These are phyloP conservation scores for Pissodes strobi DNA, from an alignment of 1,140 invertebrate species.

Conservation along the genomic window DNA sequence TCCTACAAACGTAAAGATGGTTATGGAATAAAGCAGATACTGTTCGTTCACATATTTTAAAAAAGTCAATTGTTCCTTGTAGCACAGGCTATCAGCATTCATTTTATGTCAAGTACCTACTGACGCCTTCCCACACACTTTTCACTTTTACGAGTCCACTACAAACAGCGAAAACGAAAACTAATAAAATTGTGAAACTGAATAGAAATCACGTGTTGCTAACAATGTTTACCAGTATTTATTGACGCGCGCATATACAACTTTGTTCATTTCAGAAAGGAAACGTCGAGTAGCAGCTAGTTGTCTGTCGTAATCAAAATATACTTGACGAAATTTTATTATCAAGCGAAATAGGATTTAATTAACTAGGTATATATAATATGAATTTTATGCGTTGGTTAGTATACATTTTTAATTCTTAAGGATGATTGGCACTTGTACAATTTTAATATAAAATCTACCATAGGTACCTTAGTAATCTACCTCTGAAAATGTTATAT, in stretches of 20 bases:
- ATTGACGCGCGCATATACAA: conserved; percentile 8
- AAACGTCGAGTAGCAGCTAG: background rate
- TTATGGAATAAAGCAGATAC: conserved; percentile 35
- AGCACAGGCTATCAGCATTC: conserved; percentile 14
- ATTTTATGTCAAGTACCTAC: background rate
- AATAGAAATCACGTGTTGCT: background rate
- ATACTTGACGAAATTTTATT: no score
- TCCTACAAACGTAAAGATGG: conserved; percentile 34
- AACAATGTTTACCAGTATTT: conserved; percentile 4
- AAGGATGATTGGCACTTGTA: no score
- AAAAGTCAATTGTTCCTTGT: conserved; percentile 12
- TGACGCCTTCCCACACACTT: background rate
- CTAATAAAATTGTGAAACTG: background rate
- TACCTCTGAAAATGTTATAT: no score
- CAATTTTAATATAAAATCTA: no score
- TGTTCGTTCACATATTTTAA: conserved; percentile 29
- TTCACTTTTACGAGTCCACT: background rate
- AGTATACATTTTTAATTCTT: no score
- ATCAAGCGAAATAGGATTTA: no score
- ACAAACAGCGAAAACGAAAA: background rate
- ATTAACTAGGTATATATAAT: no score
- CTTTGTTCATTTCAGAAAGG: background rate
- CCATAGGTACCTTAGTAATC: no score
- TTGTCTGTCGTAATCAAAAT: no score
- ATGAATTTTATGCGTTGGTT: no score